Evolutionary conservation across 1,140 invertebrate species (phyloP).

Genomic region (Pentalonia nigronervosa): DNA sequence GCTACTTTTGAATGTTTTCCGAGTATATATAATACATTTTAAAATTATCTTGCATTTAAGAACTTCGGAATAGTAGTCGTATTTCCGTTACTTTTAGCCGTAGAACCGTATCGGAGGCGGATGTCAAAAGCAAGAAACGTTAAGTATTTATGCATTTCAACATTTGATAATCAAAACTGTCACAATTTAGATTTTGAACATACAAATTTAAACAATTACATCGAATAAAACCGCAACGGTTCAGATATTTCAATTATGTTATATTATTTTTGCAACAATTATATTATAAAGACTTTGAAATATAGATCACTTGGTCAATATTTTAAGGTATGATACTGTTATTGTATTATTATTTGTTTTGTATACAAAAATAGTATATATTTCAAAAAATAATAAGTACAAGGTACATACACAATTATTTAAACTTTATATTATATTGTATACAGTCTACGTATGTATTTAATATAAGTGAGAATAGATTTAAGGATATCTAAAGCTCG

Average conservation of each 20-base stretch:
- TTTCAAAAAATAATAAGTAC: neutral
- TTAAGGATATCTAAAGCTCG: neutral
- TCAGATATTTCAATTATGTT: conserved; percentile 12
- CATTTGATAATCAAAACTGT: conserved; percentile 30
- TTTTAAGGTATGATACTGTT: neutral
- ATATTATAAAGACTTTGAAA: neutral
- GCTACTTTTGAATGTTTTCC: neutral
- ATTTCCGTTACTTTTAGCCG: conserved; percentile 29
- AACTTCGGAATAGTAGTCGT: neutral
- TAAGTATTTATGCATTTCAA: neutral
- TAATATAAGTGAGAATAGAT: neutral
- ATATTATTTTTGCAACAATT: neutral
- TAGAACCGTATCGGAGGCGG: conserved; percentile 22
- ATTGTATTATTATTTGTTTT: neutral
- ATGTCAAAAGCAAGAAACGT: conserved; percentile 44
- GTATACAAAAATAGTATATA: no score
- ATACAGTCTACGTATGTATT: neutral
- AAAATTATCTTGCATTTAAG: neutral
- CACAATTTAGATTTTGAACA: neutral
- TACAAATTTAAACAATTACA: neutral
- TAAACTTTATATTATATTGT: neutral
- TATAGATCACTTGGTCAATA: neutral
- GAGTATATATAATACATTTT: conserved; percentile 8
- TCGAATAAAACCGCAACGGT: conserved; percentile 4
- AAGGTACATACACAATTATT: neutral